Evolutionary conservation across 2,113 vertebrate species (phyloP).

Genomic region (Copsychus sechellarum): DNA sequence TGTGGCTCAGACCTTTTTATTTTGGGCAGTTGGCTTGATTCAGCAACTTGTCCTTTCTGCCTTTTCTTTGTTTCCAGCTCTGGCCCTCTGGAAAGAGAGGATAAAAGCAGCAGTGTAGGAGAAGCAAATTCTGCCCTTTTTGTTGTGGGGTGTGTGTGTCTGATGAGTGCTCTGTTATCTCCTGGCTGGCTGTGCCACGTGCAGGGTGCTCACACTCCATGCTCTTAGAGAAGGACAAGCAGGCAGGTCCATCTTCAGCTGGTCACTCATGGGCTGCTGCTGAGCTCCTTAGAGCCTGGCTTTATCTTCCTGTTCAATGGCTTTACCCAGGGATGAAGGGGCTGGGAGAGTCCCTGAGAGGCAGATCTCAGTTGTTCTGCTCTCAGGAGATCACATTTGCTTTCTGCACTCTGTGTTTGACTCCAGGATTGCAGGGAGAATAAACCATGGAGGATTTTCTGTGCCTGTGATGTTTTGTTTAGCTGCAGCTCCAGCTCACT

Average conservation of each 20-base stretch:
- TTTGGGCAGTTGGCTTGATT: neutral
- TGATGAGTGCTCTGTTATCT: neutral
- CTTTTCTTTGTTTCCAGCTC: neutral
- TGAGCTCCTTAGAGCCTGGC: neutral
- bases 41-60: neutral
- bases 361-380: neutral
- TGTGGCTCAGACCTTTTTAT: neutral
- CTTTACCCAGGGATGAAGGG: neutral
- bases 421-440: neutral
- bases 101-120: neutral
- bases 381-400: neutral
- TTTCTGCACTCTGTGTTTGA: neutral
- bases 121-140: neutral
- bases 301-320: neutral
- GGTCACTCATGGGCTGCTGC: neutral
- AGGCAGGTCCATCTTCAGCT: neutral
- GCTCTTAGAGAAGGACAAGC: neutral
- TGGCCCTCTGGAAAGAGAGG: neutral
- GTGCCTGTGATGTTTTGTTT: neutral
- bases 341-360: neutral
- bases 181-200: neutral
- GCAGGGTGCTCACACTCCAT: neutral
- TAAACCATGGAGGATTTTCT: neutral
- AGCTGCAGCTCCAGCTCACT: neutral
- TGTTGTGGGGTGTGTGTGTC: neutral